Base-by-base conservation (phyloP, 2,797 vertebrate genomes). In the Vireo griseus region DNA sequence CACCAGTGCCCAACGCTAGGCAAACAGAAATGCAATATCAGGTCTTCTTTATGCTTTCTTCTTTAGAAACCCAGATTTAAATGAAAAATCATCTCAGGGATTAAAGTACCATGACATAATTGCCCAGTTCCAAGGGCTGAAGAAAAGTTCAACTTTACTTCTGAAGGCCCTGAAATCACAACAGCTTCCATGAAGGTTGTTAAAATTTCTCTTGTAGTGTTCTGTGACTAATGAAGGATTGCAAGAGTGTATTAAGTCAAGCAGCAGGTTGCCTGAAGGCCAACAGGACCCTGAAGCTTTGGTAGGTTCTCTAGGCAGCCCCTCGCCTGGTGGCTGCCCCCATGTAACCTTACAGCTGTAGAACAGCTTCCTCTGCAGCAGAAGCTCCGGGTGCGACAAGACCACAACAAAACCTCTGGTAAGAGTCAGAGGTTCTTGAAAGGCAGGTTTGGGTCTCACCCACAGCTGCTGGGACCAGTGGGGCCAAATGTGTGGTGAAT, bases 401-500 rank as follows among this genome's bases (percentile, higher is more conserved):
- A 55, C 8, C 44, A 28, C 10, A 9, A 39, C 31, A 35, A 80
- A 68, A 67, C 26, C 20, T 16, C 65, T 26, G 44, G 7, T 11
- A 52, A 77, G 69, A 62, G 12, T 44, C 48, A 26, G 62, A 76
- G 39, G 20, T 47, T 40, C 55, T 9, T 3, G 22, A 21, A 42
- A 77, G 18, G 35, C 14, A 16, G 2, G 25, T 6, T 12, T 29
- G 33, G 11, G 6, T 31, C 42, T 67, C 2, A 2, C 22, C n/a
- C 31, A 11, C 8, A 3, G 31, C 26, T 69, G 10, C 5, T 18
- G 74, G 40, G 16, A 29, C 19, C 16, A 19, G 19, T 2, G 4
- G 4, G 52, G 44, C n/a, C 14, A 52, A 67, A 63, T 3, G 28
- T 1, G 3, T 0, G 0, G 8, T 8, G 19, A 47, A 19, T 44